phyloP scores from a whole-genome alignment of 2,113 vertebrate genomes.

The Nothobranchius furzeri region DNA sequence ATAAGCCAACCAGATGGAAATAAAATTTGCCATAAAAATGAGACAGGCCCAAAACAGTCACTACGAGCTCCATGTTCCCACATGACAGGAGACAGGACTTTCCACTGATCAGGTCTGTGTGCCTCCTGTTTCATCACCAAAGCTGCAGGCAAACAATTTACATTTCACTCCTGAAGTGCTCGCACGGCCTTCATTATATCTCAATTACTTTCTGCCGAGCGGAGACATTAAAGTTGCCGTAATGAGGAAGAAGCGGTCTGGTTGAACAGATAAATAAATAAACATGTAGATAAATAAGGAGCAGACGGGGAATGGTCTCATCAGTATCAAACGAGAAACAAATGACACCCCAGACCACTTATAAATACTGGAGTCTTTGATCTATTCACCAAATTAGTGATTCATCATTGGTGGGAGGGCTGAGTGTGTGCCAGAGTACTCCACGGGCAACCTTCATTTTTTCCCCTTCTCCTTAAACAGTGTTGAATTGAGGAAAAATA shows the following conservation, averaged over 20 bases:
- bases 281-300: slow-evolving; percentile 63
- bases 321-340: slow-evolving; percentile 66
- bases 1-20: slow-evolving; percentile 71
- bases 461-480: slow-evolving; percentile 8
- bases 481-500: slow-evolving; percentile 13
- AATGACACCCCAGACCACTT: slow-evolving; percentile 59
- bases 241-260: slow-evolving; percentile 58
- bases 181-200: slow-evolving; percentile 50
- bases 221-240: slow-evolving; percentile 51
- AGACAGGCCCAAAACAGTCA: slow-evolving; percentile 27
- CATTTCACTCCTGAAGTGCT: slow-evolving; percentile 43
- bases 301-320: slow-evolving; percentile 41
- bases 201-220: slow-evolving; percentile 48
- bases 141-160: slow-evolving; percentile 65
- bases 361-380: slow-evolving; percentile 73
- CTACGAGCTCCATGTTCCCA: slow-evolving; percentile 41
- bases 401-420: slow-evolving; percentile 44
- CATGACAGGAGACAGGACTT: slow-evolving; percentile 61
- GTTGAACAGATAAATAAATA: slow-evolving; percentile 63
- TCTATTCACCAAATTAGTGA: slow-evolving; percentile 62
- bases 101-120: slow-evolving; percentile 54
- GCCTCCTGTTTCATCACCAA: slow-evolving; percentile 52
- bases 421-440: slow-evolving; percentile 24
- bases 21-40: slow-evolving; percentile 58
- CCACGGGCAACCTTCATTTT: slow-evolving; percentile 23